Conservation (phyloP, 2,113 vertebrate genomes). For the Ginglymostoma cirratum region DNA sequence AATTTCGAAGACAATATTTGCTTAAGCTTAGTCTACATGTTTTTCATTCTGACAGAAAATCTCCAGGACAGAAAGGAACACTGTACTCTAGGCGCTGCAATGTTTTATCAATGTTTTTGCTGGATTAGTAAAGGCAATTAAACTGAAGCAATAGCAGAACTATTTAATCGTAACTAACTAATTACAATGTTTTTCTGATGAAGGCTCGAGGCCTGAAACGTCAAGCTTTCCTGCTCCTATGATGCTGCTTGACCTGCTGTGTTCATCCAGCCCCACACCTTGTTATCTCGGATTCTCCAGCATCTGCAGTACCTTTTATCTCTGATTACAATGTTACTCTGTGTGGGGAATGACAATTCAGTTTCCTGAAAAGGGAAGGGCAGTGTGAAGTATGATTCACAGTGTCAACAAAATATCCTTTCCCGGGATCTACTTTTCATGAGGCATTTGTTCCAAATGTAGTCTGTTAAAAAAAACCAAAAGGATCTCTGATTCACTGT, state of each 20-base stretch:
- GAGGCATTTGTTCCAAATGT: not conserved
- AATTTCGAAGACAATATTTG: conserved; percentile 1
- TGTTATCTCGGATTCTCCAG: no score
- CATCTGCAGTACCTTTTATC: no score
- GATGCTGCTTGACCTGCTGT: no score
- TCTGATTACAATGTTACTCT: not conserved
- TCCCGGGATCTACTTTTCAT: not conserved
- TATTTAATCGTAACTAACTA: not conserved
- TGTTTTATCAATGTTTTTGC: not conserved
- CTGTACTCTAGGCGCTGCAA: not conserved
- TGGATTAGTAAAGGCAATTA: not conserved
- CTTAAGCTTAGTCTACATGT: not conserved
- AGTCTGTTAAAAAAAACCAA: not conserved
- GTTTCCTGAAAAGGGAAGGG: not conserved
- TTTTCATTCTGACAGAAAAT: not conserved
- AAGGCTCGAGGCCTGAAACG: no score
- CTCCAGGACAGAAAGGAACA: not conserved
- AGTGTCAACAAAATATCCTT: not conserved
- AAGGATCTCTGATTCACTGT: not conserved
- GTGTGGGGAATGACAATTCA: not conserved
- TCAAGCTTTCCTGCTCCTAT: no score
- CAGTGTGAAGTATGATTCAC: not conserved
- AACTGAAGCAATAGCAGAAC: not conserved
- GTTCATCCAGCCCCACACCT: no score
- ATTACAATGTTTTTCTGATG: not conserved